Base-by-base conservation (phyloP, 1,140 invertebrate species). In the Scaptomyza graminum region DNA sequence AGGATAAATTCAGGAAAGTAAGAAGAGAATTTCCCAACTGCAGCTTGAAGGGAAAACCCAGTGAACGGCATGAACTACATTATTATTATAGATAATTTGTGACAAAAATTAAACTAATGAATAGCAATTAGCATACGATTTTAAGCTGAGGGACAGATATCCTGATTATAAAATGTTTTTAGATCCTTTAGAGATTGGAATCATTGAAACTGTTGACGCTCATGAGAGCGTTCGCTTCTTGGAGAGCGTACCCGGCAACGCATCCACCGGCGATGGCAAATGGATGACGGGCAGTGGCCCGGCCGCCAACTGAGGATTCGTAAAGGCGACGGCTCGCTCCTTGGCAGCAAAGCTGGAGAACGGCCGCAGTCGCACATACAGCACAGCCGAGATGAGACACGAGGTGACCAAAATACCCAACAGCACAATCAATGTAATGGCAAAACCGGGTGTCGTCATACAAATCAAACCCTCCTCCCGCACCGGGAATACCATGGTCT, bases 401-500 rank as follows among this genome's bases (percentile, higher is more conserved):
- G 97, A 97, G 46, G 95, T 95, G 16, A 98, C 92, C 50, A 98
- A 92, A 46, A 97, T 95, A 47, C 94, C 95, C 28, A 98, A 92
- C 3, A 98, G 93, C 11, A 97, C 93, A 34, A 97, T 94, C 7
- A 98, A 93, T 7, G 96, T 96, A 5, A 96, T 95, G 37, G 96
- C 95, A 90, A 98, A 98, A 0, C 96, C 96, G 11, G 96, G 95
- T 2, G 96, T 97, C 1, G 97, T 98, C 96, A 98, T 97, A 91
- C 97, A 98, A 60, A 98, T 97, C 70, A 97, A 93, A 13, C 94
- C 94, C 87, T 95, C 94, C 74, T 93, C 92, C 65, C 92, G 84
- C 18, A 93, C 93, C 3, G 95, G 95, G 79, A 95, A 95, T 1
- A 96, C 94, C 92, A 96, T 94, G 0, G 95, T 95, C 74, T 94